These are phyloP conservation scores for Platygyra sinensis DNA, from an alignment of 64 coral and sea anemone species.

Conservation along the genomic window DNA sequence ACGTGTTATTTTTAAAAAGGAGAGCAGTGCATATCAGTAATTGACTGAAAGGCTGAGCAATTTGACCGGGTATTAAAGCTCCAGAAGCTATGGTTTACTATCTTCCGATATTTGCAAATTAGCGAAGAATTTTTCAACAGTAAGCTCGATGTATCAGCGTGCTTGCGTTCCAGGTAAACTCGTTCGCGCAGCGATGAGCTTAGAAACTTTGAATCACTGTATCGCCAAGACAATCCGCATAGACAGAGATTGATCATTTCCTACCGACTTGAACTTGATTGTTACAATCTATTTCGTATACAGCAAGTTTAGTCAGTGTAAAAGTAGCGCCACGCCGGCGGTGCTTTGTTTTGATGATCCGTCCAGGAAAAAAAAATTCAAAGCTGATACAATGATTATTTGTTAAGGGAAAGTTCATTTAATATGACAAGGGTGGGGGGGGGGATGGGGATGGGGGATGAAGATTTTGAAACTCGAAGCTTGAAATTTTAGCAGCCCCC, in stretches of 20 bases:
- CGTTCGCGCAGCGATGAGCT: neutral
- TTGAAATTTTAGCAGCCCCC: no score
- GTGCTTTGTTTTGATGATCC: neutral
- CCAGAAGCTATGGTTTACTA: no score
- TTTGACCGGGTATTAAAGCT: no score
- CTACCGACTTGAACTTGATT: neutral
- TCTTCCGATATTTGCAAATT: no score
- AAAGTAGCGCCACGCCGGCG: neutral
- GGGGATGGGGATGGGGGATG: no score
- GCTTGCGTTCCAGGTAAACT: neutral
- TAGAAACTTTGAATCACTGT: neutral
- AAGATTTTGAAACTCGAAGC: no score
- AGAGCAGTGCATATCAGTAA: no score
- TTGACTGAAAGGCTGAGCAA: no score
- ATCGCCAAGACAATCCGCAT: neutral
- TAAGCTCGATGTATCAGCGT: neutral
- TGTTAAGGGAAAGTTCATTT: no score
- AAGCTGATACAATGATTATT: neutral
- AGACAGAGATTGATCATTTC: conserved; percentile 2
- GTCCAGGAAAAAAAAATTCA: neutral
- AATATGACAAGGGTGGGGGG: no score
- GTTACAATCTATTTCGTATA: neutral
- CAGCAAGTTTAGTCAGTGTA: neutral
- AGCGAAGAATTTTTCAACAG: no score
- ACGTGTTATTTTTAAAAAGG: no score